Base-by-base conservation (phyloP, 2,888 invertebrate species). In the Parapristionchus giblindavisi region DNA sequence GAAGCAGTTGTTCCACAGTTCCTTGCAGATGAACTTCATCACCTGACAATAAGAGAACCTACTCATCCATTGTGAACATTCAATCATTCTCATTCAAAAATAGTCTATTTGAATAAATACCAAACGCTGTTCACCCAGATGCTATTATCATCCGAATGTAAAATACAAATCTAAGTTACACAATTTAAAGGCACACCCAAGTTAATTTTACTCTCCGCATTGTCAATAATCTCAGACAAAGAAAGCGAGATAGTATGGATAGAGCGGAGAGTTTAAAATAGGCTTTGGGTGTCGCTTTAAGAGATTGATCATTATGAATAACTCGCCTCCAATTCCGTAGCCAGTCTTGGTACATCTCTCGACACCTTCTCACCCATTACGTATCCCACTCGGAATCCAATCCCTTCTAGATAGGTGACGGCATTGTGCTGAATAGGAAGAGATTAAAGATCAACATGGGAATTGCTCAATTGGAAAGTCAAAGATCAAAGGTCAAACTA, bases 21-120 rank as follows among this genome's bases (percentile, higher is more conserved):
- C 99, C 75, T 98, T 99, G 88, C 99, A 99, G 74, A 99, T 94
- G 85, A 97, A 98, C 89, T 99, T 99, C 91, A 99, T 94, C 40
- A 94, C 94, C 86, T 82, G 70, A n/a, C n/a, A n/a, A n/a, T n/a
- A n/a, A n/a, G n/a, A n/a, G n/a, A n/a, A n/a, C n/a, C n/a, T n/a
- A n/a, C n/a, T n/a, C n/a, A n/a, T n/a, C n/a, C n/a, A n/a, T n/a
- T n/a, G n/a, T n/a, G n/a, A n/a, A n/a, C n/a, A n/a, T n/a, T n/a
- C n/a, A n/a, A n/a, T n/a, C n/a, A n/a, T n/a, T n/a, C n/a, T n/a
- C n/a, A n/a, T n/a, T n/a, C n/a, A n/a, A n/a, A n/a, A n/a, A n/a
- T n/a, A n/a, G n/a, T n/a, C n/a, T n/a, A n/a, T n/a, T n/a, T n/a
- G n/a, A n/a, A n/a, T n/a, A n/a, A n/a, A n/a, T n/a, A n/a, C n/a